These are phyloP conservation scores for Microplitis demolitor DNA, from an alignment of 1,140 invertebrate genomes.

Conservation along the genomic window DNA sequence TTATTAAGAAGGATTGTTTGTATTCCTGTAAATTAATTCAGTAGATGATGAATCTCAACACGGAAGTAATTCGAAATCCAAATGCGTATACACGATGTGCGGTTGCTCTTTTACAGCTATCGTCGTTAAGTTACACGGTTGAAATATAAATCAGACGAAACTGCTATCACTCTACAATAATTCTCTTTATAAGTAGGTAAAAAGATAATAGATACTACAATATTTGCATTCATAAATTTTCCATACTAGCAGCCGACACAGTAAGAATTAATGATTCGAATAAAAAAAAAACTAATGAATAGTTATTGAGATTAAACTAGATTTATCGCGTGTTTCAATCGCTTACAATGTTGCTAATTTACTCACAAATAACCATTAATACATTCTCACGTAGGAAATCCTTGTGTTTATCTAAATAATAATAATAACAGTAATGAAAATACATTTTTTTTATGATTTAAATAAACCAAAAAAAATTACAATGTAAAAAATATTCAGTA, in stretches of 20 bases:
- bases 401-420: background rate
- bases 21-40: slow-evolving; percentile 15
- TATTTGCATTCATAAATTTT: background rate
- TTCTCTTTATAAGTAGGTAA: background rate
- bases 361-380: background rate
- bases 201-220: background rate
- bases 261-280: background rate
- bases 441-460: too few species aligned
- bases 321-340: background rate
- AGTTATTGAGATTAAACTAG: background rate
- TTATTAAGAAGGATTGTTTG: slow-evolving; percentile 5
- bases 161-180: background rate
- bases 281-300: background rate
- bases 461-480: too few species aligned
- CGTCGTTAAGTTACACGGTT: slow-evolving; percentile 3
- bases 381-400: slow-evolving; percentile 4
- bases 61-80: slow-evolving; percentile 31
- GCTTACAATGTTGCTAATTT: background rate
- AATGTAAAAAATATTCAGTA: too few species aligned
- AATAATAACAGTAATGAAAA: background rate
- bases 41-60: slow-evolving; percentile 25
- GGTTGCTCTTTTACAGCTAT: slow-evolving; percentile 11
- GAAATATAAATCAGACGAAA: slow-evolving; percentile 17
- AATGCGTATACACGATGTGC: slow-evolving; percentile 11
- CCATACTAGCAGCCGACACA: background rate